Evolutionary conservation across 64 coral and sea anemone genomes (phyloP), one percentile per base, ranked within the genome.

Genomic region (Stylophora pistillata): DNA sequence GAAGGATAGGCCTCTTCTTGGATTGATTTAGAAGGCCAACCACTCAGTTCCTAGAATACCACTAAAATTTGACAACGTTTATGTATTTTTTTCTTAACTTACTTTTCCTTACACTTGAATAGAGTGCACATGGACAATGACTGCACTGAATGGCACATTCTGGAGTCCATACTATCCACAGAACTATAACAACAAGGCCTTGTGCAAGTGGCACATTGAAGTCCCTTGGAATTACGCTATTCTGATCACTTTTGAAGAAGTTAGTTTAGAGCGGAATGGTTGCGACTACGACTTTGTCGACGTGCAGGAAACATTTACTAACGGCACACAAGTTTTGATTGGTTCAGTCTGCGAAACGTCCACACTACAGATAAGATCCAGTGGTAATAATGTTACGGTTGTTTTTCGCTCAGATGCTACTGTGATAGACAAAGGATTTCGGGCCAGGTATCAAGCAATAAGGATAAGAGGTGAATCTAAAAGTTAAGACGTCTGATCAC

Each of bases 271-370:
- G 32, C 15, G 30, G 10, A 17, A 15, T 10, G 69, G 85, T 4
- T 92, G 91, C 20, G 12, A 15, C 13, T 92, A 85, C 23, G 91
- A 92, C 76, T 88, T 63, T 72, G 56, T 92, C 54, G 75, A 92
- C 14, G 60, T 92, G 7, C 20, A 34, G n/a, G 91, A 92, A 76
- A 87, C 74, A 13, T 20, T 37, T 16, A 68, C 0, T 15, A 58
- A 63, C 55, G 86, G 52, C 26, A 27, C 65, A 30, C 66, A 14
- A 31, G 91, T 33, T 88, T 87, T 71, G 86, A 86, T 91, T 31
- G 58, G 58, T 56, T 41, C 15, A 0, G 26, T 74, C 5, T 87
- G 86, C 53, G 72, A 81, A 30, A 61, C 57, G 13, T 61, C 20
- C 9, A 85, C 59, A 34, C 78, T 57, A 34, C 74, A 58, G 16